Evolutionary conservation across 2,888 invertebrate genomes (phyloP).

Genomic region (Plagodis dolabraria): DNA sequence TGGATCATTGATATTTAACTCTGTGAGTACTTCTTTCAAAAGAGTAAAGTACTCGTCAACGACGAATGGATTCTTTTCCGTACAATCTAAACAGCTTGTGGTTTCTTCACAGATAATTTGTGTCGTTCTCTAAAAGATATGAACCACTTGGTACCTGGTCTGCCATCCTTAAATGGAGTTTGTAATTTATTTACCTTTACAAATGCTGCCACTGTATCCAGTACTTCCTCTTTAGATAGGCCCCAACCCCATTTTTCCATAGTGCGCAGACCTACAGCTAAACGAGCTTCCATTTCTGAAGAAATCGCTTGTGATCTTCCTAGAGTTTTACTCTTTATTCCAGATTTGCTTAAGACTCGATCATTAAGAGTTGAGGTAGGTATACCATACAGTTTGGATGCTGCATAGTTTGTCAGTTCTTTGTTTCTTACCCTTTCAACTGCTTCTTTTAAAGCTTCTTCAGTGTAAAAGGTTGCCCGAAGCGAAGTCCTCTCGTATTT

Average conservation of each 20-base stretch:
- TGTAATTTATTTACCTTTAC: slow-evolving; percentile 17
- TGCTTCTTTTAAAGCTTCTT: too few relatives aligned
- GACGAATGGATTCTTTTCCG: too few relatives aligned
- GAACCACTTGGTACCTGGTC: slow-evolving; percentile 21
- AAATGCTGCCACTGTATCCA: slow-evolving; percentile 28
- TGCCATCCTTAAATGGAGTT: slow-evolving; percentile 19
- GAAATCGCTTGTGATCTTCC: slow-evolving; percentile 30
- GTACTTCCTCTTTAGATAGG: slow-evolving; percentile 29
- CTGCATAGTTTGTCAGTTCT: slow-evolving; percentile 4
- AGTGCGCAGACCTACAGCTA: slow-evolving; percentile 25
- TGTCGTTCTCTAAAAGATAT: slow-evolving; percentile 13
- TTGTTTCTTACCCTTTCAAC: too few relatives aligned
- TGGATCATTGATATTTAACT: slow-evolving; percentile 8
- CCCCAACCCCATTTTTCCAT: slow-evolving; percentile 36
- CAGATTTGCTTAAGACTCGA: neutral
- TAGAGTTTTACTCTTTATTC: slow-evolving; percentile 10
- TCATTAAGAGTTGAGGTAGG: slow-evolving; percentile 4
- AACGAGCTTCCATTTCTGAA: slow-evolving; percentile 17
- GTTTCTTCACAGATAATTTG: slow-evolving; percentile 13
- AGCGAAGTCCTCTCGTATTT: too few relatives aligned
- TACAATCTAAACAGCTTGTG: too few relatives aligned
- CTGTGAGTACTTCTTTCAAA: slow-evolving; percentile 2
- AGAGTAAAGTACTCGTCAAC: slow-evolving; percentile 21
- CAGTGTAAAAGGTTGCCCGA: too few relatives aligned
- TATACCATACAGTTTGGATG: slow-evolving; percentile 2